Evolutionary conservation across 2,113 vertebrate genomes (phyloP), one percentile per base, ranked within the genome.

Genomic region (Tachuris rubrigastra): DNA sequence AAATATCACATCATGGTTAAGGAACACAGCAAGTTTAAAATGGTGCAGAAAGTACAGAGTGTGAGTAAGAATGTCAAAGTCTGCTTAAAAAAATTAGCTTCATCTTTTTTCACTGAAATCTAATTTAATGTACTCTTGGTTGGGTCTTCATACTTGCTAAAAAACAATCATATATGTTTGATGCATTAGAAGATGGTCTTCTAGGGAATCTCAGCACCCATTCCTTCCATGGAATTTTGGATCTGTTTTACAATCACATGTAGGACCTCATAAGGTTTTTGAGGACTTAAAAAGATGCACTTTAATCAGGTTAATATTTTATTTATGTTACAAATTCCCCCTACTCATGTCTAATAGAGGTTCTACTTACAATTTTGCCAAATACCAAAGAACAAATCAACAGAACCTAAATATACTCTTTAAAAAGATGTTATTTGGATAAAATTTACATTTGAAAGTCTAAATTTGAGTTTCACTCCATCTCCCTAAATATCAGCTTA

Each of bases 261-360:
- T 75, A 94, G 83, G 67, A 91, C 41, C 59, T 97, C 75, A 89
- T 83, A 87, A 94, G 66, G 24, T 91, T 96, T 80, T 76, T 91
- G 69, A 86, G 89, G 90, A 83, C 75, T 97, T 35, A 81, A 96
- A 89, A 96, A 95, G 39, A 91, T 50, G 22, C 14, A 93, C 58
- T 95, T 97, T 97, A 96, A 97, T 96, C 95, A 97, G 59, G 58
- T 74, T 97, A 93, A 91, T 97, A 95, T 96, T 92, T 96, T 96
- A 95, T 96, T 95, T 96, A 96, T 77, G 50, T 80, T 97, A 85
- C n/a, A 56, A 73, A 55, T 78, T 88, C 79, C 91, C 88, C 35
- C 82, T 50, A 33, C 95, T 94, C 94, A 84, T 82, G 72, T 95
- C 89, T 97, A 96, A 96, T 86, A 92, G 92, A 97, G 87, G 53